Conservation (phyloP, 2,113 vertebrate genomes). For the Dryoscopus gambensis region DNA sequence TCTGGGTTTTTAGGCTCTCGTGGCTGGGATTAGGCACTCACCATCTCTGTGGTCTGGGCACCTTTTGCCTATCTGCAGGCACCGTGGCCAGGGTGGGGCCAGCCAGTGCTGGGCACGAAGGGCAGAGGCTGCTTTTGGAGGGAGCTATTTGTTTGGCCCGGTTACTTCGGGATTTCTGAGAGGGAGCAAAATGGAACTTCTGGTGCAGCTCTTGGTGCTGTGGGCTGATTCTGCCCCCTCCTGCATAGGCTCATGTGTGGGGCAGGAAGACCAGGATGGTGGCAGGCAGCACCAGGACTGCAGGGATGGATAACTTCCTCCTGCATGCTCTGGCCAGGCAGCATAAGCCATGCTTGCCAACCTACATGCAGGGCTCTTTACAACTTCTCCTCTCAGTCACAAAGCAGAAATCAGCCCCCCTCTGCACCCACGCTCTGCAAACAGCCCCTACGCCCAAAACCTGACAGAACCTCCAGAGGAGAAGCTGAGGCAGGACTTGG, state of each 20-base stretch:
- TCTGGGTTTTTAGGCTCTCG: constrained; percentile 40
- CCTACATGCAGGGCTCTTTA: not conserved
- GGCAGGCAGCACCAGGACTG: not conserved
- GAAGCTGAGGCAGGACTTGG: not conserved
- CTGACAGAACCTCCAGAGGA: not conserved
- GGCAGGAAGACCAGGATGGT: not conserved
- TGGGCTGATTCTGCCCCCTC: not conserved
- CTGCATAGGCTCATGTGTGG: not conserved
- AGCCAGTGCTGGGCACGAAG: not conserved
- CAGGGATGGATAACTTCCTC: not conserved
- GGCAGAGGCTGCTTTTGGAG: not conserved
- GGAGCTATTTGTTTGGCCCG: not conserved
- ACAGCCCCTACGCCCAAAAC: not conserved
- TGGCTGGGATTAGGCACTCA: constrained; percentile 29
- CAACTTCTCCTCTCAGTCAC: not conserved
- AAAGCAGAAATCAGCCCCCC: not conserved
- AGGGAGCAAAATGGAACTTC: not conserved
- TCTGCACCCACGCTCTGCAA: not conserved
- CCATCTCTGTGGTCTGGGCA: not conserved
- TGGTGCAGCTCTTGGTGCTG: not conserved
- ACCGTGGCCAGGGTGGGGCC: not conserved
- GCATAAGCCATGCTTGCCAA: not conserved
- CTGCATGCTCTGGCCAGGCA: not conserved
- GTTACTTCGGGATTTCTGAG: not conserved
- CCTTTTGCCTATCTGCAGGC: not conserved